A percentile compares a stretch with the other conserved stretches of the same genome.
phyloP scores from a whole-genome alignment of 2,113 vertebrate species.

The Pholis gunnellus region DNA sequence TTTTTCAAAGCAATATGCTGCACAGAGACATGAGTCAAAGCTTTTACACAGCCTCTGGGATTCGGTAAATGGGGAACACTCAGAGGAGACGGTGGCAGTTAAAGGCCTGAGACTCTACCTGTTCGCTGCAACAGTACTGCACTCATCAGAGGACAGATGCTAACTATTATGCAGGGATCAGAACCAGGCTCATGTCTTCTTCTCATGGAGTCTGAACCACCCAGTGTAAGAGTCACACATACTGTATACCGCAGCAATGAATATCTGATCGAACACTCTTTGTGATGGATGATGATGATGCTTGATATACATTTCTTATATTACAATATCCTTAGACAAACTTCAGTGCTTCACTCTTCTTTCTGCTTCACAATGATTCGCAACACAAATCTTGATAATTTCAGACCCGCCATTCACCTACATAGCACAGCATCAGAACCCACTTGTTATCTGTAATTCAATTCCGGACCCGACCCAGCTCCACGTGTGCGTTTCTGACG shows the following conservation, averaged over 20 bases:
- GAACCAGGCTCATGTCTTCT: neutral
- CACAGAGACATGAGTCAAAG: constrained; percentile 62
- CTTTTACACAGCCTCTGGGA: constrained; percentile 63
- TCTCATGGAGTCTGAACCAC: constrained; percentile 8
- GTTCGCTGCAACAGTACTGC: constrained; percentile 24
- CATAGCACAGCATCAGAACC: neutral
- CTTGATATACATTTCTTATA: no score
- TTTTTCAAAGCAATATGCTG: constrained; percentile 78
- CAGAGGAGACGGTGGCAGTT: constrained; percentile 36
- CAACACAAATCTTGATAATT: neutral
- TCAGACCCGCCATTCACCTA: neutral
- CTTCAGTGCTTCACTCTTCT: neutral
- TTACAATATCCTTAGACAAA: no score
- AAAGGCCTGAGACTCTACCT: constrained; percentile 50
- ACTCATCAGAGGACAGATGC: constrained; percentile 50
- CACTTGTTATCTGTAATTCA: neutral
- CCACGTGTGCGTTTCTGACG: neutral
- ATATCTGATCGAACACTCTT: neutral
- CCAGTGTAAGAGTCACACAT: neutral
- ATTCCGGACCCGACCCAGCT: neutral
- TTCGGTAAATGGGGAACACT: constrained; percentile 34
- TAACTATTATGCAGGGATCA: constrained; percentile 31
- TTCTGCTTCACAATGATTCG: neutral
- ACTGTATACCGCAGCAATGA: neutral
- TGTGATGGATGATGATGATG: neutral